Base-by-base conservation (phyloP, 2,888 invertebrate genomes). In the Litoditis marina region DNA sequence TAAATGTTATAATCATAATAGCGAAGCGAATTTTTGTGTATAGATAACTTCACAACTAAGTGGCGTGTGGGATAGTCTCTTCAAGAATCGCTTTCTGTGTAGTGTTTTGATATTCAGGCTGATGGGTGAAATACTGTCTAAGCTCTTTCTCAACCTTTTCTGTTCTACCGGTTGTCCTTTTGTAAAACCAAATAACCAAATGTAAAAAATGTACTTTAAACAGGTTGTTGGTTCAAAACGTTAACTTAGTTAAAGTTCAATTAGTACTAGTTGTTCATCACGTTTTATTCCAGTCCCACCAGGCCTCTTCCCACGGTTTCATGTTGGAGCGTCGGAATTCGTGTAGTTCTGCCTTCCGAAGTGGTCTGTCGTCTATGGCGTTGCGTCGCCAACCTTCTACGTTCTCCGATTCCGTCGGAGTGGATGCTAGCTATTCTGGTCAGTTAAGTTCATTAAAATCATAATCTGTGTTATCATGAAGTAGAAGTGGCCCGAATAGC, bases 61-160 rank as follows among this genome's bases (percentile, higher is more conserved):
- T n/a, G n/a, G n/a, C n/a, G n/a, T n/a, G n/a, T n/a, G n/a, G n/a
- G n/a, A n/a, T n/a, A n/a, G n/a, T n/a, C n/a, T n/a, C n/a, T n/a
- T n/a, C n/a, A n/a, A n/a, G n/a, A n/a, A n/a, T n/a, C n/a, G n/a
- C n/a, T n/a, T n/a, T n/a, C n/a, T n/a, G n/a, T n/a, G n/a, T n/a
- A n/a, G n/a, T 8, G 7, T 58, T 25, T 36, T 52, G 1, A 30
- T 28, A 30, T 1, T 27, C 28, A 25, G 80, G 94, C 94, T 56
- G 93, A 93, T 85, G 92, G 92, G 66, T 94, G 94, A 84, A 0
- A 7, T 54, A 42, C 6, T 8, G 13, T 28, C 25, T 25, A 57
- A 6, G 5, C 27, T 6, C 39, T 39, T 39, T 39, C 39, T 16
- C n/a, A 11, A 39, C n/a, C 39, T 39, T 39, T 39, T 16, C 11